These are phyloP conservation scores for Catajapyx aquilonaris DNA, from an alignment of 1,140 invertebrate genomes.

Conservation along the genomic window DNA sequence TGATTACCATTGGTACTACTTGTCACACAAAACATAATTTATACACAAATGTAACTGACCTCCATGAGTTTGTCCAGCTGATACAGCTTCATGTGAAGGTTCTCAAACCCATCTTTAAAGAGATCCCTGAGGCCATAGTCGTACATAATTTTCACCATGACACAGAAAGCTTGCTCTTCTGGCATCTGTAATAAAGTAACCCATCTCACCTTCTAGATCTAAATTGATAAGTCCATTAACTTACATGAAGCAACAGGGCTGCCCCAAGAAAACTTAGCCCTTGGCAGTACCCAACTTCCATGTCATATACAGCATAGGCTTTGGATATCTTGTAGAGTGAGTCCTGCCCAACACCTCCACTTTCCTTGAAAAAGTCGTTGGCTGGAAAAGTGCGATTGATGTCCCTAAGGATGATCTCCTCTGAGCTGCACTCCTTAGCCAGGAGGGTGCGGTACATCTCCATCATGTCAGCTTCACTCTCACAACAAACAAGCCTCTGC, in stretches of 20 bases:
- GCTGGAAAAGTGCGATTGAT: conserved; percentile 97
- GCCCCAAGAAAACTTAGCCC: conserved; percentile 93
- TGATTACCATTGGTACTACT: too few species aligned
- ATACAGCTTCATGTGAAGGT: conserved; percentile 83
- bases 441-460: conserved; percentile 80
- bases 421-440: conserved; percentile 75
- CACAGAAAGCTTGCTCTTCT: conserved; percentile 96
- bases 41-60: conserved; percentile 55
- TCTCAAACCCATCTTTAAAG: conserved; percentile 91
- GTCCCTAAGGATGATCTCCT: conserved; percentile 83
- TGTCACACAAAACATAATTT: too few species aligned
- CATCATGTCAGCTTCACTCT: conserved; percentile 63
- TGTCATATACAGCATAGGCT: conserved; percentile 92
- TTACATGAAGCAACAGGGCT: conserved; percentile 81
- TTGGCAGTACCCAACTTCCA: conserved; percentile 96
- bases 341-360: conserved; percentile 79
- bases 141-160: conserved; percentile 92
- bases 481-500: conserved; percentile 76
- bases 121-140: conserved; percentile 83
- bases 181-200: conserved; percentile 62
- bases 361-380: conserved; percentile 92
- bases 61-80: conserved; percentile 90
- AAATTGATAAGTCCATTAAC: conserved; percentile 16
- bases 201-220: background rate
- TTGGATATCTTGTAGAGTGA: conserved; percentile 86